A percentile compares a stretch with the other conserved stretches of the same genome.
These are phyloP conservation scores for Lutjanus campechanus DNA, from an alignment of 2,797 vertebrate species.

Conservation along the genomic window DNA sequence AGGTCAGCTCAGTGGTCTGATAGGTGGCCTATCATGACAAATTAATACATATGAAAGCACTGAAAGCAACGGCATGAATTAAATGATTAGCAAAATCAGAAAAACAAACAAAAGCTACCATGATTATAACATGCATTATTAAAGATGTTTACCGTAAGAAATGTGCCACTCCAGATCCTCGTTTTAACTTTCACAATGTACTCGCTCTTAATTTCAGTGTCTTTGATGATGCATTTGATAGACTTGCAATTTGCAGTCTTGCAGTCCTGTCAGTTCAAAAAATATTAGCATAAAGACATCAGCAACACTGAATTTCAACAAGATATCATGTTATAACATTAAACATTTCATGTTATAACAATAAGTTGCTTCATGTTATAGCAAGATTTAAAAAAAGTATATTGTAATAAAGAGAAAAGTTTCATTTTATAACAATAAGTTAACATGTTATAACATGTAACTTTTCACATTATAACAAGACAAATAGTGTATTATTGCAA, in stretches of 20 bases:
- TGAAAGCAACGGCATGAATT: not conserved
- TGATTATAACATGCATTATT: not conserved
- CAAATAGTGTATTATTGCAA: too few species aligned
- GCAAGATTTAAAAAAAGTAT: too few species aligned
- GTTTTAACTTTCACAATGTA: slow-evolving; percentile 90
- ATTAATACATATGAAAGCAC: not conserved
- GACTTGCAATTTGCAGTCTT: slow-evolving; percentile 83
- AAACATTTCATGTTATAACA: too few species aligned
- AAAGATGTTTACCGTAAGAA: slow-evolving; percentile 86
- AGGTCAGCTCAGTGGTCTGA: slow-evolving; percentile 86
- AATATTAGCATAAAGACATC: not conserved
- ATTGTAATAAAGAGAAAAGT: too few species aligned
- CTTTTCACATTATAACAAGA: too few species aligned
- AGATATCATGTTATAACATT: too few species aligned
- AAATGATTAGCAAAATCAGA: not conserved
- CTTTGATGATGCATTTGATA: slow-evolving; percentile 89
- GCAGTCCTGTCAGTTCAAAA: slow-evolving; percentile 85
- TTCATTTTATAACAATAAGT: too few species aligned
- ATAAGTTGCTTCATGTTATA: too few species aligned
- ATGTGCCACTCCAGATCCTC: slow-evolving; percentile 92
- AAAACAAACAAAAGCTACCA: not conserved
- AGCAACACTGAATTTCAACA: not conserved
- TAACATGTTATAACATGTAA: too few species aligned
- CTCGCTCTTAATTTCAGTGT: slow-evolving; percentile 81
- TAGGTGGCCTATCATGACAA: slow-evolving; percentile 85